Evolutionary conservation across 2,113 vertebrate genomes (phyloP).

Genomic region (Myocastor coypus): DNA sequence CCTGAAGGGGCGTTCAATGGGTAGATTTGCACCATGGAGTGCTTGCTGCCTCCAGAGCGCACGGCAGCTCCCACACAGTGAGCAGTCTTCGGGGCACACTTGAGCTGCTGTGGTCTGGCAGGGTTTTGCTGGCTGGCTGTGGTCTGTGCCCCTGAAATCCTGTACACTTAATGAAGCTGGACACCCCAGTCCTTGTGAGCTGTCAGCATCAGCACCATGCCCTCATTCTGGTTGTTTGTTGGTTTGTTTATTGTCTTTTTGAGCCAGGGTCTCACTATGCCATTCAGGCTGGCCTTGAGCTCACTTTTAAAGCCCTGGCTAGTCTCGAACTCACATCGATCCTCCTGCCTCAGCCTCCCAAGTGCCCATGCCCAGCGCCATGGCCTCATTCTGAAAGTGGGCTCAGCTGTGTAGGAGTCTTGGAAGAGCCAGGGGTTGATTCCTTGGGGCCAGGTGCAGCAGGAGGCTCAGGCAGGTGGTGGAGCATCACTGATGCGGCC

Average conservation of each 20-base stretch:
- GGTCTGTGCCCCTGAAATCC: not conserved
- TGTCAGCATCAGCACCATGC: not conserved
- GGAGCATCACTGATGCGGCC: not conserved
- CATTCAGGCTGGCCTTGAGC: no score
- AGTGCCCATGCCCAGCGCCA: not conserved
- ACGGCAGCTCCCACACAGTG: not conserved
- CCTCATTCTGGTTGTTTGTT: not conserved
- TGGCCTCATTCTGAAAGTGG: not conserved
- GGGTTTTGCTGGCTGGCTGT: not conserved
- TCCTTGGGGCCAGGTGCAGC: not conserved
- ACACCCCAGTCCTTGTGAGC: not conserved
- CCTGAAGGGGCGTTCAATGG: not conserved
- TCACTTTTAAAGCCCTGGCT: no score
- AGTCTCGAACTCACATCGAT: no score
- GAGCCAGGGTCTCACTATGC: no score
- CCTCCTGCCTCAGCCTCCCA: no score
- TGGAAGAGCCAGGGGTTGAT: not conserved
- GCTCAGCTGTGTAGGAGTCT: not conserved
- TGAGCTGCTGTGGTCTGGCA: not conserved
- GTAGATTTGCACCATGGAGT: not conserved
- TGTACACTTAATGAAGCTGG: not conserved
- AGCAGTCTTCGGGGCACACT: not conserved
- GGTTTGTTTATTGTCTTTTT: no score
- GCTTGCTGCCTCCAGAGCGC: not conserved
- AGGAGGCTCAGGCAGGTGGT: not conserved